Evolutionary conservation across 2,797 vertebrate genomes (phyloP), one percentile per base, ranked within the genome.

Genomic region (Anguilla obscura): DNA sequence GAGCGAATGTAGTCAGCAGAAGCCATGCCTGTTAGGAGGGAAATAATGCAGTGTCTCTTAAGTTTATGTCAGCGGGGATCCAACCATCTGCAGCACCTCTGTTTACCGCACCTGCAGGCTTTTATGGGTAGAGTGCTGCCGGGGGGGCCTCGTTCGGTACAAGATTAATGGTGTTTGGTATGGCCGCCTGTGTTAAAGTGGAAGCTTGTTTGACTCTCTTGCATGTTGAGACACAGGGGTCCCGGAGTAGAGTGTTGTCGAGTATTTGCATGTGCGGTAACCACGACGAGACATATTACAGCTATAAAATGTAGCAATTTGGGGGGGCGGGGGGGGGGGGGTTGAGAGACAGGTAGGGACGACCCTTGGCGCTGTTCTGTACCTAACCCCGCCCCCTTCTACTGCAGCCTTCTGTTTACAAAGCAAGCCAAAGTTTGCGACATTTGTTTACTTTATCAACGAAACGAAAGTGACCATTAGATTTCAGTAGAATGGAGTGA

Each of bases 361-460:
- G 3, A 36, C 27, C 71, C 33, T 18, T 36, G 63, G 71, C 71
- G 14, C 71, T 76, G 33, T 36, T 76, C 33, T 33, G 12, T 16
- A 12, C 84, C 69, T 3, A 14, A 76, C 52, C 69, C 8, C 21
- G 83, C 76, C 76, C 69, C 56, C 71, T 85, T 76, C 45, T 74
- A 58, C 85, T 88, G 84, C 87, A 85, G 56, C 85, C 60, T 66
- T 88, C 91, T 91, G 90, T 91, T 91, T 92, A 93, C 90, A 91
- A 90, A 90, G 91, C 92, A 94, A 96, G 93, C 95, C 95, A 96
- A 96, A 96, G 95, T 94, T 90, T 90, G 92, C 93, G 87, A 91
- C 74, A 66, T 93, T 90, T 90, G 86, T 93, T 93, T 91, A 92
- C 91, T 91, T 89, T 89, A 88, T 90, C 89, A 66, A 63, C 3